Base-by-base conservation (phyloP, 1,140 invertebrate genomes). In the Plutomurus gul region DNA sequence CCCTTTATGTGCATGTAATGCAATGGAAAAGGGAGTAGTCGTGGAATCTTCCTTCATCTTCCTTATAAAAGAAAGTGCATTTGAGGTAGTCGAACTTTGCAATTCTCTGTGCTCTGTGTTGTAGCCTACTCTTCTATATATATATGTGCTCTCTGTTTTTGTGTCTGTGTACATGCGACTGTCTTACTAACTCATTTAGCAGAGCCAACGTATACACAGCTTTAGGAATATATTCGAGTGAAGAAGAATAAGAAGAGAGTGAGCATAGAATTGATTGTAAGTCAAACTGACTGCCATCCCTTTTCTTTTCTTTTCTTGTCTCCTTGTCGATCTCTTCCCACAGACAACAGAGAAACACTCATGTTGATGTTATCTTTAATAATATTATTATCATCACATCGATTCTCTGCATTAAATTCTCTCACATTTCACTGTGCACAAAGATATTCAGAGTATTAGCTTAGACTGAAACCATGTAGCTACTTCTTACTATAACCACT, bases 1-100 rank as follows among this genome's bases (percentile, higher is more conserved):
- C 47, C 20, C 18, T 51, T 18, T 10, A 51, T 25, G 20, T 47
- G 20, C 30, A 30, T 33, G 56, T 65, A 60, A 60, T 60, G 51
- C 27, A 27, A 33, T 65, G 56, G 27, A 65, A 65, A 51, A 51
- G 47, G 18, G 25, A 51, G 20, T 30, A 30, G 27, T n/a, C 30
- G 36, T 30, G 6, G 25, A 65, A 65, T 65, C 56, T 65, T 65
- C 56, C 56, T 65, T 65, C 27, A 16, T 65, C 56, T 65, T 65
- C 56, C 56, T 65, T 65, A 65, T 65, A 65, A 65, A 65, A 65
- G 56, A 65, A 65, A 65, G 56, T 65, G 56, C 56, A 65, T 65
- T 65, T 27, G 56, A 65, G 56, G 56, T 65, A 30, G 27, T 65
- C 56, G 56, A 65, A 65, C 56, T 65, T 65, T 65, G 56, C 56